Conservation (phyloP, 2,888 invertebrate genomes). For the Lasioglossum morio region DNA sequence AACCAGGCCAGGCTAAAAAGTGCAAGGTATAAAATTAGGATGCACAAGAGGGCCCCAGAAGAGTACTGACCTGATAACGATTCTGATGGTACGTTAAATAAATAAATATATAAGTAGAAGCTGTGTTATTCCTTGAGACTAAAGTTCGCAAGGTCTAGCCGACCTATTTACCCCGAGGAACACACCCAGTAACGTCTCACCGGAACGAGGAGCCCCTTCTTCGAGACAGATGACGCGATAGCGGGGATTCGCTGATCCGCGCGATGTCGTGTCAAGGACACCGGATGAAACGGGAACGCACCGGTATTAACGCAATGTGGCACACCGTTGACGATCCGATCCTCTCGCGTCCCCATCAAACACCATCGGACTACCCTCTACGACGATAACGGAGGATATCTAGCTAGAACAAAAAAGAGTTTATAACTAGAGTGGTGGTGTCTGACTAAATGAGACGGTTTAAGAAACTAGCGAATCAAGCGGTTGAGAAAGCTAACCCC, state of each 20-base stretch:
- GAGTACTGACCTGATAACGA: too few species aligned
- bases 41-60: too few species aligned
- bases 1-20: too few species aligned
- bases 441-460: conserved; percentile 46
- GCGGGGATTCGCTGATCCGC: conserved; percentile 36
- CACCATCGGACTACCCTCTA: too few species aligned
- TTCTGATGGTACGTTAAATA: too few species aligned
- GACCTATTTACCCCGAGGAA: conserved; percentile 6
- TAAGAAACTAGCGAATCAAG: conserved; percentile 19
- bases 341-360: too few species aligned
- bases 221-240: conserved; percentile 53
- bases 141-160: conserved; percentile 27
- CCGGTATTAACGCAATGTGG: conserved; percentile 46
- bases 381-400: conserved; percentile 44
- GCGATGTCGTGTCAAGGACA: conserved; percentile 52
- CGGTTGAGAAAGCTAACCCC: conserved; percentile 27
- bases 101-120: too few species aligned
- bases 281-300: conserved; percentile 21
- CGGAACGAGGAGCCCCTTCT: neutral
- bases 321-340: neutral
- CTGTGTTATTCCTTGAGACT: too few species aligned
- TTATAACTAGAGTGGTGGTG: too few species aligned
- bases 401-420: too few species aligned
- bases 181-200: conserved; percentile 12
- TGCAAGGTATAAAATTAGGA: too few species aligned